A percentile compares a stretch with the other conserved stretches of the same genome.
Evolutionary conservation across 23 tunicate genomes (phyloP).

Genomic region (Halocynthia aurantium): DNA sequence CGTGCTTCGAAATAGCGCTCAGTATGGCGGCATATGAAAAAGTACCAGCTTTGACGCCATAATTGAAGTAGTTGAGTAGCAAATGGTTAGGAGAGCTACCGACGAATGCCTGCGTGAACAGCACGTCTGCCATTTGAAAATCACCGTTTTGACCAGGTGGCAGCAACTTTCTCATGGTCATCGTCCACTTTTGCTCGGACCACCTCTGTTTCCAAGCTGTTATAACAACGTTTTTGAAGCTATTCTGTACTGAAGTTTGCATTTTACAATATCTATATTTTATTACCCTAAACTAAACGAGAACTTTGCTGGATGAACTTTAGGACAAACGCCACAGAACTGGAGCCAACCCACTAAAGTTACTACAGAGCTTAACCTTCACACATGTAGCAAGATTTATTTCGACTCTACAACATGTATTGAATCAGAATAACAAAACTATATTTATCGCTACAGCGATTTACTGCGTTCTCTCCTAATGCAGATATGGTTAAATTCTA

Average conservation of each 20-base stretch:
- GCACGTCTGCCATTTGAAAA: conserved; percentile 67
- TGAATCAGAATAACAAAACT: too few relatives aligned
- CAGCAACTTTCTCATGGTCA: conserved; percentile 36
- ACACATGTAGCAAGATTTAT: too few relatives aligned
- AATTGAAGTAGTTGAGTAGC: conserved; percentile 38
- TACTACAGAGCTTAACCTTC: too few relatives aligned
- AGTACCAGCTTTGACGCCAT: conserved; percentile 42
- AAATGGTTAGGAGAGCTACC: conserved; percentile 69
- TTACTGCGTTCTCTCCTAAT: too few relatives aligned
- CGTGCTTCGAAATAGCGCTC: conserved; percentile 81
- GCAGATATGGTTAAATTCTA: too few relatives aligned
- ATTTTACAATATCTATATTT: too few relatives aligned
- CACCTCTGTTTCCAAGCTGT: conserved; percentile 80
- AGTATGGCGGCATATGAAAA: conserved; percentile 78
- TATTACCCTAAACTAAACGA: too few relatives aligned
- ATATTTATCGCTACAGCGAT: too few relatives aligned
- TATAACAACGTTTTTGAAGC: conserved; percentile 54
- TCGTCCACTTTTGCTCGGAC: conserved; percentile 78
- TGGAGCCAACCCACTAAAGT: too few relatives aligned
- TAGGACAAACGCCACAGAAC: too few relatives aligned
- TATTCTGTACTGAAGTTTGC: neutral
- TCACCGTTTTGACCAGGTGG: conserved; percentile 37
- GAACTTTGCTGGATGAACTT: too few relatives aligned
- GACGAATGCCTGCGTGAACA: conserved; percentile 73
- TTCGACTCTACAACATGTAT: too few relatives aligned